These are phyloP conservation scores for Patiria miniata DNA, from an alignment of 35 echinoderm and acorn worm species.

Conservation along the genomic window DNA sequence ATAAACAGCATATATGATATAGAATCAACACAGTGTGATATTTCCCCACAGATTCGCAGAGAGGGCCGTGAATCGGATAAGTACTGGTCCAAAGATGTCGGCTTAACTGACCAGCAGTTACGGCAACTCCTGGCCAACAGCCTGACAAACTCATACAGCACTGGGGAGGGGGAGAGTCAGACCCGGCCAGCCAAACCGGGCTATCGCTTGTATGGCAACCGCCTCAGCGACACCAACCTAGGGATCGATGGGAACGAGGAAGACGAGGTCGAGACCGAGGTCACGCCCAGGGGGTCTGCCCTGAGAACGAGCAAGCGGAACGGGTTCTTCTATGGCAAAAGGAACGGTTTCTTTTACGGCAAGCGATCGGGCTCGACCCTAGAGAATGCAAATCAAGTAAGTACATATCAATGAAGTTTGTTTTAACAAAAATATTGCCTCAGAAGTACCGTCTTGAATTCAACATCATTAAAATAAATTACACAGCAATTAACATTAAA, in stretches of 20 bases:
- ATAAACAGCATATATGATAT: too few relatives aligned
- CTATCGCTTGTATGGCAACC: background rate
- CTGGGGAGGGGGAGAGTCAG: background rate
- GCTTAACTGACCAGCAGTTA: background rate
- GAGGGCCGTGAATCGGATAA: background rate
- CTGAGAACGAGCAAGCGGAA: background rate
- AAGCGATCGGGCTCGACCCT: background rate
- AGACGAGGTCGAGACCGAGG: background rate
- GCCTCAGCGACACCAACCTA: background rate
- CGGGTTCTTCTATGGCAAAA: constrained; percentile 26
- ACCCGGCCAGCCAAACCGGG: background rate
- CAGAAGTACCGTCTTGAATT: too few relatives aligned
- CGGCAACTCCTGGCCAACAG: background rate
- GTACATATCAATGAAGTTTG: too few relatives aligned
- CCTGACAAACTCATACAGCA: background rate
- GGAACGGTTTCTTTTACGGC: constrained; percentile 16
- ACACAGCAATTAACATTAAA: too few relatives aligned
- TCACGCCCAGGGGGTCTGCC: background rate
- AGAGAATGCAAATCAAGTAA: background rate
- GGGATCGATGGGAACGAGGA: background rate
- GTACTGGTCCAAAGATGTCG: background rate
- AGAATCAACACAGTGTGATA: too few relatives aligned
- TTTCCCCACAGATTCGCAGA: background rate
- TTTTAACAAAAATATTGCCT: too few relatives aligned
- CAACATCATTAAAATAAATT: too few relatives aligned